Percentiles rank a stretch among this genome's conserved stretches.
Conservation (phyloP, 2,113 vertebrate genomes). For the Garra rufa region DNA sequence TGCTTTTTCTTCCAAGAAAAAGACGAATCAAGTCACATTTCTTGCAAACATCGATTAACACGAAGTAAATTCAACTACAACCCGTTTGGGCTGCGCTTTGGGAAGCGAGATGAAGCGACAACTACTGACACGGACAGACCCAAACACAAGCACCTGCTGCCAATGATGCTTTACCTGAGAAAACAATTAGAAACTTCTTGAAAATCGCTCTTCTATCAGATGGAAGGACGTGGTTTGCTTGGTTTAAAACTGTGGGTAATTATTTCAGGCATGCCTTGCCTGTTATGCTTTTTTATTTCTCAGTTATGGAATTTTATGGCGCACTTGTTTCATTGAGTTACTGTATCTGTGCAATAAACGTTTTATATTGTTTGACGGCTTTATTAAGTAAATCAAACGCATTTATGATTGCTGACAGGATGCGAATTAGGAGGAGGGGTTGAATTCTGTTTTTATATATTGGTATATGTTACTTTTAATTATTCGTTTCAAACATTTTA, state of each 20-base stretch:
- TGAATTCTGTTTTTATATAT: no score
- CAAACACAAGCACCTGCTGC: conserved; percentile 52
- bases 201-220: conserved; percentile 8
- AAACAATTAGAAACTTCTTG: conserved; percentile 61
- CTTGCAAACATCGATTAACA: conserved; percentile 72
- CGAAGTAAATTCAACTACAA: conserved; percentile 80
- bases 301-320: background rate
- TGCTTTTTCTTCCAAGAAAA: conserved; percentile 74
- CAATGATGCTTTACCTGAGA: conserved; percentile 61
- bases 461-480: no score
- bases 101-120: conserved; percentile 68
- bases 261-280: conserved; percentile 2
- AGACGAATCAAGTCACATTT: conserved; percentile 66
- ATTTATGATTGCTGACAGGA: background rate
- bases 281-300: conserved; percentile 16
- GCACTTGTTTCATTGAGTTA: background rate
- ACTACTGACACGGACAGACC: conserved; percentile 43
- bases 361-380: conserved; percentile 28
- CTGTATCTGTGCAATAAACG: conserved; percentile 35
- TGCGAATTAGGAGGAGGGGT: background rate
- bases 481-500: no score
- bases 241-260: conserved; percentile 23
- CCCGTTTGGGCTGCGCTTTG: conserved; percentile 79
- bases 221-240: background rate
- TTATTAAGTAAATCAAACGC: background rate